These are phyloP conservation scores for Danaus plexippus DNA, from an alignment of 1,140 invertebrate species.

Conservation along the genomic window DNA sequence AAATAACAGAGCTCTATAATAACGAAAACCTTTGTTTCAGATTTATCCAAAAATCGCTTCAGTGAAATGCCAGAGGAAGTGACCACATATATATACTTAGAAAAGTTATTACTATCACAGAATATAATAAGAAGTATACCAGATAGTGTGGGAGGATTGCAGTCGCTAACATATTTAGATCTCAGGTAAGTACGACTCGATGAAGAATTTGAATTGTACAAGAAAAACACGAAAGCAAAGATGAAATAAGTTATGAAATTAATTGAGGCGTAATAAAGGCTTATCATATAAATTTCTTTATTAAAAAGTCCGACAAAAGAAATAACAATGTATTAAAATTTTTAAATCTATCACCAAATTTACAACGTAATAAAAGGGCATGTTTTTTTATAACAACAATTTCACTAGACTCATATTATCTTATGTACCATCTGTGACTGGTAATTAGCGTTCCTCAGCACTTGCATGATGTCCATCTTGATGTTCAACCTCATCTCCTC, in stretches of 20 bases:
- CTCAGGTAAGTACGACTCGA: constrained; percentile 75
- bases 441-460: constrained; percentile 48
- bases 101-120: constrained; percentile 90
- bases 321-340: too few relatives aligned
- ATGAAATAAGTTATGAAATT: constrained; percentile 6
- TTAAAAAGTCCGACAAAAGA: too few relatives aligned
- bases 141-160: constrained; percentile 84
- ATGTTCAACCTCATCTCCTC: constrained; percentile 48
- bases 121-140: constrained; percentile 91
- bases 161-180: constrained; percentile 90
- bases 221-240: constrained; percentile 4
- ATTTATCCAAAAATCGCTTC: constrained; percentile 94
- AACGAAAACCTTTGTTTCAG: constrained; percentile 74
- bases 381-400: too few relatives aligned
- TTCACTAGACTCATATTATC: constrained; percentile 22
- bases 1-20: too few relatives aligned
- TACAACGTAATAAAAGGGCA: too few relatives aligned
- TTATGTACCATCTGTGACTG: constrained; percentile 30
- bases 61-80: constrained; percentile 90
- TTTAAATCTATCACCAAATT: too few relatives aligned
- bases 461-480: constrained; percentile 64
- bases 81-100: constrained; percentile 87
- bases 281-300: background rate
- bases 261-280: constrained; percentile 7
- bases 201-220: constrained; percentile 1